Conservation (phyloP, 2,888 invertebrate genomes). For the Amphipoea lucens region DNA sequence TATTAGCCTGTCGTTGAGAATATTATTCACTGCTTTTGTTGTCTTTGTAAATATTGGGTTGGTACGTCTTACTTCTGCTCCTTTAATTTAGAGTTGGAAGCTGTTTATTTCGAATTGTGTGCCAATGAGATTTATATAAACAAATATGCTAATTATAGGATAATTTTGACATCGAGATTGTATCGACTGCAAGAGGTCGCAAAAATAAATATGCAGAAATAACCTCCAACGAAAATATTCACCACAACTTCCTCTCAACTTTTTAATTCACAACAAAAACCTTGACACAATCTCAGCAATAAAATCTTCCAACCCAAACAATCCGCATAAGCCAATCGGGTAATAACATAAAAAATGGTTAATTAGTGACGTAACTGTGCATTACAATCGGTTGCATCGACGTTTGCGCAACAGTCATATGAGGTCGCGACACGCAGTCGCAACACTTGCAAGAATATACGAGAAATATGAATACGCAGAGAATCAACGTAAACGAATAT, state of each 20-base stretch:
- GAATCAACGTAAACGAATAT: conserved; percentile 15
- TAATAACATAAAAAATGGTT: conserved; percentile 47
- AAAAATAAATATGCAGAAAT: background rate
- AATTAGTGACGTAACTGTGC: conserved; percentile 54
- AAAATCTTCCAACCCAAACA: conserved; percentile 10
- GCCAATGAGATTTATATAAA: background rate
- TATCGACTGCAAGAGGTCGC: background rate
- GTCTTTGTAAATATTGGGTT: conserved; percentile 44
- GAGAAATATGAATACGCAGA: conserved; percentile 38
- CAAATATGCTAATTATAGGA: background rate
- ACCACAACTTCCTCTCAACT: background rate
- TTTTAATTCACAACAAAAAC: conserved; percentile 7
- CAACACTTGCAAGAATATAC: conserved; percentile 48
- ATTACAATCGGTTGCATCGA: conserved; percentile 68
- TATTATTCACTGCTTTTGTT: conserved; percentile 52
- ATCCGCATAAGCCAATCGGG: conserved; percentile 16
- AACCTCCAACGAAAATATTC: background rate
- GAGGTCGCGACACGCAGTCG: conserved; percentile 68
- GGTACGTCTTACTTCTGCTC: conserved; percentile 15
- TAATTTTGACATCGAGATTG: background rate
- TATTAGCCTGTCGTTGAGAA: conserved; percentile 61
- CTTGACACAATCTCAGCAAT: conserved; percentile 12
- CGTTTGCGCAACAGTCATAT: conserved; percentile 64
- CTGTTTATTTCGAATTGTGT: conserved; percentile 24
- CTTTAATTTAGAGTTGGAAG: background rate